Percentiles rank a stretch among this genome's conserved stretches.
Evolutionary conservation across 2,888 invertebrate species (phyloP).

Genomic region (Drymonia ruficornis): DNA sequence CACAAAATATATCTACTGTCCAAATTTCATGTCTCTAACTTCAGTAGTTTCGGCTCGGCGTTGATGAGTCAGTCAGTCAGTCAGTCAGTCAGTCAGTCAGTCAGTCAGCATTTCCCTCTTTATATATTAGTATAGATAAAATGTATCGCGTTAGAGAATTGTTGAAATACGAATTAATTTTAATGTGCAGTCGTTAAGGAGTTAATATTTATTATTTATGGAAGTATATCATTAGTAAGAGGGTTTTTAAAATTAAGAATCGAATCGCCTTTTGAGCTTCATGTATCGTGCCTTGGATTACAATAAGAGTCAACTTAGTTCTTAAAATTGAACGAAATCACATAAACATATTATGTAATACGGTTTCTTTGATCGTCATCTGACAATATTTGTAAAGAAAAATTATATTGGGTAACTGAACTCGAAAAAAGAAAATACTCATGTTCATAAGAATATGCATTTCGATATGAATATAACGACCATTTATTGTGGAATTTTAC

Average conservation of each 20-base stretch:
- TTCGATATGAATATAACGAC: conserved; percentile 36
- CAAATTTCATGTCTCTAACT: no score
- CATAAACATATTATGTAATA: not conserved
- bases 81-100: no score
- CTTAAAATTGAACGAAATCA: not conserved
- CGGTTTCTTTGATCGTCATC: conserved; percentile 45
- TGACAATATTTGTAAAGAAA: conserved; percentile 14
- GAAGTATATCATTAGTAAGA: conserved; percentile 11
- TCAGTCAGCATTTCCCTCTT: no score
- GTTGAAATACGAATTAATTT: not conserved
- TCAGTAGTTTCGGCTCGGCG: no score
- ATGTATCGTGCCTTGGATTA: conserved; percentile 39
- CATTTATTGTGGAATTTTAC: conserved; percentile 8
- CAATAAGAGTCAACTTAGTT: conserved; percentile 14
- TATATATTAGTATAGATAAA: no score
- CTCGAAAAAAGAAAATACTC: conserved; percentile 23
- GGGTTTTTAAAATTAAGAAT: conserved; percentile 29
- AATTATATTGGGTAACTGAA: conserved; percentile 20
- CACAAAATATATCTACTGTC: no score
- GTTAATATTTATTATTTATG: conserved; percentile 5
- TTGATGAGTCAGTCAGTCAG: no score
- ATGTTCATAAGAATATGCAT: conserved; percentile 33
- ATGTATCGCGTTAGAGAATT: not conserved
- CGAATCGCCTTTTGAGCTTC: conserved; percentile 28
- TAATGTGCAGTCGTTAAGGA: not conserved